A percentile compares a stretch with the other conserved stretches of the same genome.
These are phyloP conservation scores for Orchestia grillus DNA, from an alignment of 1,140 invertebrate species.

Conservation along the genomic window DNA sequence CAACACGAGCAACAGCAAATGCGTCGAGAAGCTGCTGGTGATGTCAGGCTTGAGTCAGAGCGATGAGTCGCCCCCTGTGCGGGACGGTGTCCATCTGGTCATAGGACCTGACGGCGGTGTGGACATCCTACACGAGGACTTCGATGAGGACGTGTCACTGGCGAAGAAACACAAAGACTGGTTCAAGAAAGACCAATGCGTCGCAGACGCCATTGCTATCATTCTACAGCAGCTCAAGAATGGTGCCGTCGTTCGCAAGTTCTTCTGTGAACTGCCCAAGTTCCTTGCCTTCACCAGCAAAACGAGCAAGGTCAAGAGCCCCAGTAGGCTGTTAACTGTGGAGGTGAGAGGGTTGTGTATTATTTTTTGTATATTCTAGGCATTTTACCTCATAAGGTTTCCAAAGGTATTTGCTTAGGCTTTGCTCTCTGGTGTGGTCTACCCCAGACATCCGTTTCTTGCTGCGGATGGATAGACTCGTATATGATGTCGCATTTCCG, in stretches of 20 bases:
- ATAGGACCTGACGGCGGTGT: slow-evolving; percentile 60
- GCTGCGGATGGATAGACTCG: no score
- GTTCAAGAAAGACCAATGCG: slow-evolving; percentile 58
- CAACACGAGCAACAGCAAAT: slow-evolving; percentile 51
- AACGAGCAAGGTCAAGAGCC: neutral
- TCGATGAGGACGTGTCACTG: neutral
- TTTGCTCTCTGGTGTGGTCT: no score
- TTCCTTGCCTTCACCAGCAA: slow-evolving; percentile 57
- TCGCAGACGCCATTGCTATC: slow-evolving; percentile 43
- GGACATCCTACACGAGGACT: neutral
- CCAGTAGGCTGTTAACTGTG: slow-evolving; percentile 28
- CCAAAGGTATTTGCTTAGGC: no score
- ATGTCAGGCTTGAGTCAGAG: slow-evolving; percentile 46
- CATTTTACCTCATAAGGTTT: neutral
- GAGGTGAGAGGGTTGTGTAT: neutral
- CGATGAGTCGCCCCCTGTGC: slow-evolving; percentile 50
- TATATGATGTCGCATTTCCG: no score
- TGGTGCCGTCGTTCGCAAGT: slow-evolving; percentile 54
- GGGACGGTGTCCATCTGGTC: slow-evolving; percentile 40
- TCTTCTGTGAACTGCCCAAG: slow-evolving; percentile 59
- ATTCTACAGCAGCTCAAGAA: slow-evolving; percentile 59
- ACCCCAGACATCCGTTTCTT: no score
- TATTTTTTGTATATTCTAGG: neutral
- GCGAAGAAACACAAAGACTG: neutral
- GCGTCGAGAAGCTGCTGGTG: slow-evolving; percentile 59